Conservation (phyloP, 2,113 vertebrate genomes). For the Australoheros scitulus region DNA sequence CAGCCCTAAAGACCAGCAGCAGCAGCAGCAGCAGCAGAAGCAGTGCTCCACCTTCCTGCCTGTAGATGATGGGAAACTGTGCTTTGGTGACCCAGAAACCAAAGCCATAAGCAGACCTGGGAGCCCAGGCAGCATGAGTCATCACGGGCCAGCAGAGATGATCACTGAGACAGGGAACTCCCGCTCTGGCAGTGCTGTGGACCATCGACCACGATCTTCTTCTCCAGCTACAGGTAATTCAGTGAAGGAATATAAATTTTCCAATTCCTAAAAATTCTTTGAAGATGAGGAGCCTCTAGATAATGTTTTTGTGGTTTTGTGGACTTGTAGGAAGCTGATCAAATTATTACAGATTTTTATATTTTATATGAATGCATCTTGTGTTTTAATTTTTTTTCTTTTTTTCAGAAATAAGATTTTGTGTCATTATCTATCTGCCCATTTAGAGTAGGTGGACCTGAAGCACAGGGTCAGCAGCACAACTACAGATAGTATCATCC, state of each 20-base stretch:
- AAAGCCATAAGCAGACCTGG: conserved; percentile 90
- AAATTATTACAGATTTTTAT: neutral
- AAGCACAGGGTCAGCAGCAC: conserved; percentile 56
- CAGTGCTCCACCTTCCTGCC: conserved; percentile 70
- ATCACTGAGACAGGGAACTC: conserved; percentile 86
- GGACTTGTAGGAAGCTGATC: neutral
- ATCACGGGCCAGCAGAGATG: conserved; percentile 89
- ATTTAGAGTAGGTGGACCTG: conserved; percentile 35
- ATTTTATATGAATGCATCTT: neutral
- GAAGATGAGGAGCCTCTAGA: neutral
- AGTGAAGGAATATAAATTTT: neutral
- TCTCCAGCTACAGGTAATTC: conserved; percentile 92
- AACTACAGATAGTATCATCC: conserved; percentile 62
- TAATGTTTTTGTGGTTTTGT: neutral
- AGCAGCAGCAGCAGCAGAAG: conserved; percentile 22
- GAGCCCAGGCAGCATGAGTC: conserved; percentile 87
- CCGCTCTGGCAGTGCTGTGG: conserved; percentile 85
- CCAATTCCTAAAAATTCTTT: neutral
- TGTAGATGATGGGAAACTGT: conserved; percentile 87
- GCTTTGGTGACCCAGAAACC: conserved; percentile 89
- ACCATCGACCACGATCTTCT: conserved; percentile 89
- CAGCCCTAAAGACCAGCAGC: conserved; percentile 84
- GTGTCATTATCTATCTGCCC: conserved; percentile 5
- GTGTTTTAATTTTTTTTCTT: neutral
- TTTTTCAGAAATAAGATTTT: neutral